phyloP scores from a whole-genome alignment of 2,888 invertebrate genomes.

The Nasonia oneida region DNA sequence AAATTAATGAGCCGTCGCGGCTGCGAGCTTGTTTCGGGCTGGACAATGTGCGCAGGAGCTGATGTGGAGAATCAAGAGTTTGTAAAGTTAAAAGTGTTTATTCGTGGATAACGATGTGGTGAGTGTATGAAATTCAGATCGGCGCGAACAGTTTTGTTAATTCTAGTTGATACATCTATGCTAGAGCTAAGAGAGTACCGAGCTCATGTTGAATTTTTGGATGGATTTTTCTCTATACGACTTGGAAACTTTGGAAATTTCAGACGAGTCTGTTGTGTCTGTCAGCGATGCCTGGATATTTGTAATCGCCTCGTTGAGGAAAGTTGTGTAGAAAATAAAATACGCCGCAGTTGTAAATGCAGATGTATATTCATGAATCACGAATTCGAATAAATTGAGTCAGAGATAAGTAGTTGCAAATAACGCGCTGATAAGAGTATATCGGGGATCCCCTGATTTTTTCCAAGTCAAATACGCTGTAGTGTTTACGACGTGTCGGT shows the following conservation, averaged over 20 bases:
- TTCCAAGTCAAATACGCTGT: not conserved
- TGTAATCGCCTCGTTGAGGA: not conserved
- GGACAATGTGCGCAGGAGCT: not conserved
- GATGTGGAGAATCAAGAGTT: not conserved
- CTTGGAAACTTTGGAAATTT: not conserved
- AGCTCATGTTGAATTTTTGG: slow-evolving; percentile 11
- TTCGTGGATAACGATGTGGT: not conserved
- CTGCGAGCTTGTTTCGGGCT: not conserved
- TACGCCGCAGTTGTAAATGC: not conserved
- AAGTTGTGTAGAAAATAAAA: not conserved
- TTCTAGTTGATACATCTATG: not conserved
- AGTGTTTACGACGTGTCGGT: not conserved
- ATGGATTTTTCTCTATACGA: not conserved
- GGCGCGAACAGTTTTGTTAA: not conserved
- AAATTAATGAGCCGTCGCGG: slow-evolving; percentile 57
- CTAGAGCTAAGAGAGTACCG: slow-evolving; percentile 13
- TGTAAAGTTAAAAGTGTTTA: not conserved
- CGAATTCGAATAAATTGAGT: not conserved
- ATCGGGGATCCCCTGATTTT: not conserved
- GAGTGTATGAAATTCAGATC: not conserved
- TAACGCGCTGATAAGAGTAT: not conserved
- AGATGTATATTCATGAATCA: not conserved
- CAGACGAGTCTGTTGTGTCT: not conserved
- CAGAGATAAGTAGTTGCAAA: not conserved
- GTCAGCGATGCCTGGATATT: not conserved